phyloP scores from a whole-genome alignment of 2,113 vertebrate species.

The Vimba vimba region DNA sequence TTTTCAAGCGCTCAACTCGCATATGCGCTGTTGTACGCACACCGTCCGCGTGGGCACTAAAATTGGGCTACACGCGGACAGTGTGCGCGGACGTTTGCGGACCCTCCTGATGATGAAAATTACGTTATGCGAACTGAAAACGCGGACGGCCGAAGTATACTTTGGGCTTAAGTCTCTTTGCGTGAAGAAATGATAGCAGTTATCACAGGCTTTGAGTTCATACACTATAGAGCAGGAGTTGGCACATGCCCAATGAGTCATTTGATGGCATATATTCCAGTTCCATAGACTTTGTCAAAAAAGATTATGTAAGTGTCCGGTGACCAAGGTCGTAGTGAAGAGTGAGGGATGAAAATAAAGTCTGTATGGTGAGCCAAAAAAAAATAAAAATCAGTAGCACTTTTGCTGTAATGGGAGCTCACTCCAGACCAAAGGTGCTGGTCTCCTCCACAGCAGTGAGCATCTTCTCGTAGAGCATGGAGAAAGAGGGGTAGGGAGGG shows the following conservation, averaged over 20 bases:
- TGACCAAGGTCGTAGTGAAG: slow-evolving; percentile 64
- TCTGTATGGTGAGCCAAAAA: slow-evolving; percentile 21
- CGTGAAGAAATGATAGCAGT: slow-evolving; percentile 32
- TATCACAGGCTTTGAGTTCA: slow-evolving; percentile 20
- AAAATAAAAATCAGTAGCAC: not conserved
- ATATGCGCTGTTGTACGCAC: too few species aligned
- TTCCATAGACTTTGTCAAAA: slow-evolving; percentile 33
- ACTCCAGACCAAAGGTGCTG: slow-evolving; percentile 97
- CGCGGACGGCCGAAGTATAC: too few species aligned
- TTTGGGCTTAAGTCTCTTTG: slow-evolving; percentile 10
- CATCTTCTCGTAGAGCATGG: slow-evolving; percentile 98
- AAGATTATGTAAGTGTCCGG: slow-evolving; percentile 54
- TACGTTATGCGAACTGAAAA: too few species aligned
- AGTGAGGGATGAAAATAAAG: slow-evolving; percentile 56
- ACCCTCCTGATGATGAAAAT: too few species aligned
- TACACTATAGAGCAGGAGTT: not conserved
- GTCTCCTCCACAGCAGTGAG: slow-evolving; percentile 98
- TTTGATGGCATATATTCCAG: slow-evolving; percentile 60
- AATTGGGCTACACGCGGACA: too few species aligned
- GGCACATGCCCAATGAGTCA: slow-evolving; percentile 26
- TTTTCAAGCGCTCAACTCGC: too few species aligned
- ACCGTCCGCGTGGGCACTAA: too few species aligned
- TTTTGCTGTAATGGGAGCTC: slow-evolving; percentile 50
- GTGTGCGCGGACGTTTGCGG: too few species aligned
- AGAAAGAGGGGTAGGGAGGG: slow-evolving; percentile 95